Base-by-base conservation (phyloP, 2,113 vertebrate species). In the Hypanus sabinus region DNA sequence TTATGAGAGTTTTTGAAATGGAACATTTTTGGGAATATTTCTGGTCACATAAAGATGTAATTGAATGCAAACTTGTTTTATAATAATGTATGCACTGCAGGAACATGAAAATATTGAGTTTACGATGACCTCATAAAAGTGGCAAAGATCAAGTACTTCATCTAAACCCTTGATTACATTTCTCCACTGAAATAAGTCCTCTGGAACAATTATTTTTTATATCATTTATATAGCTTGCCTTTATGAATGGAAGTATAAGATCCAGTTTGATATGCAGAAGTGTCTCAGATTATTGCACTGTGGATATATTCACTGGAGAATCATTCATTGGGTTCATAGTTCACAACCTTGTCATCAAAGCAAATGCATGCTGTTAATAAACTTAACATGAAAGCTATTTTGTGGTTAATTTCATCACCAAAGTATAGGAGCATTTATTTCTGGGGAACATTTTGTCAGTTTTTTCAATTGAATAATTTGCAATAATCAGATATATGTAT, bases 211-310 rank as follows among this genome's bases (percentile, higher is more conserved):
- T 88, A 62, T 90, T 65, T 88, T 90, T 90, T 20, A 65, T 1
- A 65, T 90, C n/a, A 90, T 65, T 90, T 65, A 90, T 90, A 65
- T 62, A 90, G 57, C 16, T 90, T 90, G 85, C n/a, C 85, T 90
- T 90, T 68, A 65, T 90, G 60, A 90, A 90, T 68, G 85, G 85
- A 65, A 65, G 60, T 90, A 33, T 90, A 90, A 90, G 38, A 90
- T 65, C 60, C 18, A 65, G 57, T 62, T n/a, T 90, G 85, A 90
- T 90, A 33, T 65, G 62, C 14, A 20, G 60, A 33, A 14, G 11
- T 33, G 60, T 90, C 60, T 65, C 85, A 33, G 85, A 90, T 33
- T 68, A 68, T 90, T n/a, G n/a, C n/a, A 16, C 60, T 62, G 30
- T 2, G 2, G 60, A 90, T n/a, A 33, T n/a, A 18, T 62, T 62